Base-by-base conservation (phyloP, 2,113 vertebrate genomes). In the Actenoides lindsayi region DNA sequence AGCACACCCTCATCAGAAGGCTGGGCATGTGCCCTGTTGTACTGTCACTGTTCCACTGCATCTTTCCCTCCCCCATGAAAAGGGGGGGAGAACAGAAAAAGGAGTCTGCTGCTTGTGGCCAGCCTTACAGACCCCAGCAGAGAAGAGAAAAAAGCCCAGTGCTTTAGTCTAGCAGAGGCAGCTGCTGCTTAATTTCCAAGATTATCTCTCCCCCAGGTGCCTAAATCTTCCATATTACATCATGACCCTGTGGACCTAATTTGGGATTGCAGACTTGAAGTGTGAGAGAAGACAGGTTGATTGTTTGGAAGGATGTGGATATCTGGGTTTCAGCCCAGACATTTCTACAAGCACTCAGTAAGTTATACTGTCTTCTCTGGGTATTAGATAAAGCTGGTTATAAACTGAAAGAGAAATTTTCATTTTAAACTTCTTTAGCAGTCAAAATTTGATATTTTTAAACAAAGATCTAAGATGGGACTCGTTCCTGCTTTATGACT, bases 1-100 rank as follows among this genome's bases (percentile, higher is more conserved):
- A 44, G 13, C 33, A 42, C 6, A 44, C 2, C 27, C 20, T 27
- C 21, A 31, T 23, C 1, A 1, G 44, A 42, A 53, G 44, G 18
- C 23, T 62, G 11, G n/a, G 39, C 23, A 13, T 1, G 0, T 5
- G 7, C 6, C 18, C 20, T 69, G 16, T 31, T 1, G 0, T 39
- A 19, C 10, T 51, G 9, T 6, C 1, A 2, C 50, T 51, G 6
- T 16, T 57, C 25, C 10, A 17, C 12, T 35, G 21, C 23, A 9
- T 5, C 35, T n/a, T 69, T 9, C 5, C 31, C 18, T 68, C 21
- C 33, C 10, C 12, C 19, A 15, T 1, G 21, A 23, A 62, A 90
- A 53, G 23, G 10, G 28, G 39, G 21, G 17, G 18, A 39, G 21
- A 67, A 9, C 17, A 65, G 13, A 41, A 51, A 37, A 65, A 62